Evolutionary conservation across 1,140 invertebrate genomes (phyloP).

Genomic region (Drosophila bocki): DNA sequence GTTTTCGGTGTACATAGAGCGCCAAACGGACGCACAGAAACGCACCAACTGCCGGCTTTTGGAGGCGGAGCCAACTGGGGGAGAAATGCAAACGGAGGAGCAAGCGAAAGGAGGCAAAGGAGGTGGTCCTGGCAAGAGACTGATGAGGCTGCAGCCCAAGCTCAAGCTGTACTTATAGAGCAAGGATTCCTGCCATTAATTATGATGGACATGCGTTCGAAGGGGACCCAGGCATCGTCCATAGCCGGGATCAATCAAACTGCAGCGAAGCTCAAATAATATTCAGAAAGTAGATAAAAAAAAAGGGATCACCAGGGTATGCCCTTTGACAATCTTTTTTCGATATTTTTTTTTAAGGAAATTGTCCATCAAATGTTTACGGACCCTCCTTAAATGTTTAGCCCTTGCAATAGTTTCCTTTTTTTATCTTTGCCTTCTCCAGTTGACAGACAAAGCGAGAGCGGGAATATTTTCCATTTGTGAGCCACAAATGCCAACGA

Average conservation of each 20-base stretch:
- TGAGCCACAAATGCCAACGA: constrained; percentile 60
- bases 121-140: constrained; percentile 4
- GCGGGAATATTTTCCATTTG: constrained; percentile 48
- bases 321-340: constrained; percentile 1
- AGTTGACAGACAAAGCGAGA: constrained; percentile 21
- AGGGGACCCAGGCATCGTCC: neutral
- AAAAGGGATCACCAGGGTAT: constrained; percentile 18
- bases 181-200: constrained; percentile 70
- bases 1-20: constrained; percentile 75
- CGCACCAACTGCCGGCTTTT: constrained; percentile 68
- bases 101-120: neutral
- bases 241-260: constrained; percentile 65
- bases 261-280: constrained; percentile 59
- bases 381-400: neutral
- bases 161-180: constrained; percentile 49
- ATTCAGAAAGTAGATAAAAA: constrained; percentile 43
- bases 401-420: constrained; percentile 7
- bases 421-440: neutral
- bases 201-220: constrained; percentile 62
- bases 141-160: constrained; percentile 8
- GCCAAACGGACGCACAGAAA: constrained; percentile 54
- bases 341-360: constrained; percentile 5
- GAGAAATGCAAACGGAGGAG: constrained; percentile 10
- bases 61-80: constrained; percentile 71
- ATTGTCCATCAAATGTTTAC: constrained; percentile 37